Conservation (phyloP, 2,888 invertebrate genomes). For the Ennomos quercinarius region DNA sequence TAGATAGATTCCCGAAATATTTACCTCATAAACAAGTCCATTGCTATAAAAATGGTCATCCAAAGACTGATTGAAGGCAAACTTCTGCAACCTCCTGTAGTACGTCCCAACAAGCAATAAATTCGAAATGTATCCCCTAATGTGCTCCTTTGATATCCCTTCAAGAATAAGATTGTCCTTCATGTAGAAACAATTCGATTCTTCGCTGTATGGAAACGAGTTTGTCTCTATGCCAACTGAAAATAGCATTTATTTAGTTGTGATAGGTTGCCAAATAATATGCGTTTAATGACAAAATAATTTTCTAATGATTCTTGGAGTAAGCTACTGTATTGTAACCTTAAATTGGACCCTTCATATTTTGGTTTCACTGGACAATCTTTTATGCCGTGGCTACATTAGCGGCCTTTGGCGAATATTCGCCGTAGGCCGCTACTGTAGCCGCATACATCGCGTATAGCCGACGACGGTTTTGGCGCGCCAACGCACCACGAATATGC, state of each 20-base stretch:
- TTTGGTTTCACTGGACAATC: too few species aligned
- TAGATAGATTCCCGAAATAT: conserved; percentile 14
- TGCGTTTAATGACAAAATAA: too few species aligned
- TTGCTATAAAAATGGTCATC: conserved; percentile 70
- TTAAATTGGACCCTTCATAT: too few species aligned
- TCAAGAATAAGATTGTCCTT: conserved; percentile 72
- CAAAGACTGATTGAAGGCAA: conserved; percentile 67
- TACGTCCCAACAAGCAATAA: conserved; percentile 73
- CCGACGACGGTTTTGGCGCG: too few species aligned
- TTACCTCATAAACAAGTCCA: conserved; percentile 78
- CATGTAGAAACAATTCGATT: conserved; percentile 73
- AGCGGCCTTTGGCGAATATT: too few species aligned
- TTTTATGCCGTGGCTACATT: too few species aligned
- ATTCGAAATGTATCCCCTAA: conserved; percentile 67
- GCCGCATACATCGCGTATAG: too few species aligned
- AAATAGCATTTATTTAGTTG: conserved; percentile 37
- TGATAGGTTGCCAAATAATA: too few species aligned
- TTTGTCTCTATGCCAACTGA: conserved; percentile 86
- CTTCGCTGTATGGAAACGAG: conserved; percentile 77
- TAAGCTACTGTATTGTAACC: too few species aligned
- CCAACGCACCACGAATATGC: too few species aligned
- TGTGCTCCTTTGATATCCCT: conserved; percentile 74
- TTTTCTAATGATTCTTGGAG: too few species aligned
- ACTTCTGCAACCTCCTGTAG: conserved; percentile 71
- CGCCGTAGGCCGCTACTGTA: too few species aligned